Conservation (phyloP, 2,113 vertebrate genomes). For the Neodontobutis hainanensis region DNA sequence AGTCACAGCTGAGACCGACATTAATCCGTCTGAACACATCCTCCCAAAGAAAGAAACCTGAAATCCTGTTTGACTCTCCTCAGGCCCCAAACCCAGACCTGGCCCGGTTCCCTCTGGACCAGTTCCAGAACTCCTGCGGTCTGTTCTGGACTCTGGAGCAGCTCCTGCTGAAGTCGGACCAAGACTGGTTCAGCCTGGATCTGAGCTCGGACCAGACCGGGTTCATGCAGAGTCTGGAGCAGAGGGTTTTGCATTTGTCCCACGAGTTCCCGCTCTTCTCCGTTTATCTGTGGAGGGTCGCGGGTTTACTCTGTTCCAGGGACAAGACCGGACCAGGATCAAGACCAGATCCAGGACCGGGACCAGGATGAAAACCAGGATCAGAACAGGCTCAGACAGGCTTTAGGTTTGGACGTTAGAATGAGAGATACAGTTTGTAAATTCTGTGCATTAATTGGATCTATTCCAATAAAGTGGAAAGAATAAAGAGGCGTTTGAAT, state of each 20-base stretch:
- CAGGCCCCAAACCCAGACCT: neutral
- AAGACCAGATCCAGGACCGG: no score
- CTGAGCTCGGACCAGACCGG: constrained; percentile 49
- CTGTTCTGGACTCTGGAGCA: constrained; percentile 84
- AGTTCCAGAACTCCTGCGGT: constrained; percentile 85
- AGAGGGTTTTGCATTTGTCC: constrained; percentile 77
- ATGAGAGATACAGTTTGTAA: no score
- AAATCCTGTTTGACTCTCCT: no score
- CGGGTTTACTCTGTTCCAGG: constrained; percentile 72
- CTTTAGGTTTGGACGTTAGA: no score
- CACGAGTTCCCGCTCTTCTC: constrained; percentile 88
- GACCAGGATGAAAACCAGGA: no score
- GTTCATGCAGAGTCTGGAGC: constrained; percentile 80
- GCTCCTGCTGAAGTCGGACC: constrained; percentile 72
- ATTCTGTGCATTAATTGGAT: no score
- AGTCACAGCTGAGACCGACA: no score
- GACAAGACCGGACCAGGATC: neutral
- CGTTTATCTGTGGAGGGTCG: constrained; percentile 86
- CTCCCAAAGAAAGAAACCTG: no score
- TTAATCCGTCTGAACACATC: no score
- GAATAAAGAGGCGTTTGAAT: no score
- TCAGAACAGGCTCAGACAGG: no score
- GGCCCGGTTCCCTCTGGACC: constrained; percentile 68
- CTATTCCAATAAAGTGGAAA: no score
- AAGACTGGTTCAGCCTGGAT: constrained; percentile 17